phyloP scores from a whole-genome alignment of 2,888 invertebrate genomes.

The Apotomis betuletana region DNA sequence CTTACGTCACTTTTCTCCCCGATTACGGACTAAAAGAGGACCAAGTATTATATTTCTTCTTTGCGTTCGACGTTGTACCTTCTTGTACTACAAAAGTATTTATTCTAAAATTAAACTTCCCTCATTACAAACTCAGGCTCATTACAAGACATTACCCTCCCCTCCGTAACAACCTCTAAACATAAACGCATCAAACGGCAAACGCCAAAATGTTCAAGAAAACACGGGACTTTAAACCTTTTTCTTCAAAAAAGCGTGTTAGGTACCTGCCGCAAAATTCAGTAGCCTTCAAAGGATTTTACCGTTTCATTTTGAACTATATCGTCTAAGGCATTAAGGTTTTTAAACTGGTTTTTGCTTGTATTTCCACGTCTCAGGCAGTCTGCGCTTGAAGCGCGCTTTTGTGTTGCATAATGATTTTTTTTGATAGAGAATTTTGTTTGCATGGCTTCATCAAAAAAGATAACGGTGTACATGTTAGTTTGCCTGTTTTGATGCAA shows the following conservation, averaged over 20 bases:
- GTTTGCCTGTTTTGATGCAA: not conserved
- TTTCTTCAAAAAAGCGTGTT: constrained; percentile 36
- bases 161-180: not conserved
- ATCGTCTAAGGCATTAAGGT: not conserved
- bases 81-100: not conserved
- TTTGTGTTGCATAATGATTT: constrained; percentile 46
- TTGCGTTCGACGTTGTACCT: too few relatives aligned
- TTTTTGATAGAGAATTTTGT: constrained; percentile 39
- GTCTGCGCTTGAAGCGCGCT: constrained; percentile 30
- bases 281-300: not conserved
- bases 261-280: constrained; percentile 3
- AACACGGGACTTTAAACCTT: constrained; percentile 39
- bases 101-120: not conserved
- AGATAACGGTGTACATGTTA: constrained; percentile 15
- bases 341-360: not conserved
- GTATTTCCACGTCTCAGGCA: constrained; percentile 7
- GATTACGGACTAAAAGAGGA: too few relatives aligned
- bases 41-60: too few relatives aligned
- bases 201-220: constrained; percentile 13
- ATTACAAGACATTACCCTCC: constrained; percentile 3
- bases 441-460: constrained; percentile 29
- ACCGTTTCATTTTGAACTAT: not conserved
- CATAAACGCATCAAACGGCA: constrained; percentile 16
- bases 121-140: constrained; percentile 8
- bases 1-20: too few relatives aligned